phyloP scores from a whole-genome alignment of 2,113 vertebrate species.

The Rhea pennata region DNA sequence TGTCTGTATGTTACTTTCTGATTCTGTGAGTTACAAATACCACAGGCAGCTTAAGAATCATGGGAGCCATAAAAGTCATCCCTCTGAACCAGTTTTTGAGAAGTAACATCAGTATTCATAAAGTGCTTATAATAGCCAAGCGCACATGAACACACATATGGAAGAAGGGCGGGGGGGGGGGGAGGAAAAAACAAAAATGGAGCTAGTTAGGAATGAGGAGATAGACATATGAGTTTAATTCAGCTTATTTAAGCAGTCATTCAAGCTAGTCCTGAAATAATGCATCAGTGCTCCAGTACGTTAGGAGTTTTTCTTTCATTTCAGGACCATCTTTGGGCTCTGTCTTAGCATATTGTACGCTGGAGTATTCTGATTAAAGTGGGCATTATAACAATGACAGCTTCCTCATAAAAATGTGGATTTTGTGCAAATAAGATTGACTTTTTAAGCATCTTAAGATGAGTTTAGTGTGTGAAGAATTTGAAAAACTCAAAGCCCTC shows the following conservation, averaged over 20 bases:
- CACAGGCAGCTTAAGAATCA: conserved; percentile 10
- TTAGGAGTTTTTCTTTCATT: background rate
- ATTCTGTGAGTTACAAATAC: conserved; percentile 67
- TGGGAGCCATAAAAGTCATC: conserved; percentile 41
- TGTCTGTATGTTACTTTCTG: conserved; percentile 46
- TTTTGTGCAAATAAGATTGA: background rate
- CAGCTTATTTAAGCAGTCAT: background rate
- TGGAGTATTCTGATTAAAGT: background rate
- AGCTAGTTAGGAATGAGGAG: background rate
- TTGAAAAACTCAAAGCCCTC: background rate
- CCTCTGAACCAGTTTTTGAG: conserved; percentile 45
- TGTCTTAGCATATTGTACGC: background rate
- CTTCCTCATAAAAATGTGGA: background rate
- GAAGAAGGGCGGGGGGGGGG: background rate
- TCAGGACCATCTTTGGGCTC: background rate
- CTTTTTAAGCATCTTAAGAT: background rate
- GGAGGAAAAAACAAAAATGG: background rate
- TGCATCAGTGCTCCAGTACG: background rate
- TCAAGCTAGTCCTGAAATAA: background rate
- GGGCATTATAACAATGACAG: background rate
- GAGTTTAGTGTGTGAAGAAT: conserved; percentile 9
- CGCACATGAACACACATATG: background rate
- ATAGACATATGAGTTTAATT: background rate
- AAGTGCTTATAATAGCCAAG: conserved; percentile 29
- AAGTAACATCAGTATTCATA: background rate